Evolutionary conservation across 2,113 vertebrate genomes (phyloP).

Genomic region (Cyprinus carpio): DNA sequence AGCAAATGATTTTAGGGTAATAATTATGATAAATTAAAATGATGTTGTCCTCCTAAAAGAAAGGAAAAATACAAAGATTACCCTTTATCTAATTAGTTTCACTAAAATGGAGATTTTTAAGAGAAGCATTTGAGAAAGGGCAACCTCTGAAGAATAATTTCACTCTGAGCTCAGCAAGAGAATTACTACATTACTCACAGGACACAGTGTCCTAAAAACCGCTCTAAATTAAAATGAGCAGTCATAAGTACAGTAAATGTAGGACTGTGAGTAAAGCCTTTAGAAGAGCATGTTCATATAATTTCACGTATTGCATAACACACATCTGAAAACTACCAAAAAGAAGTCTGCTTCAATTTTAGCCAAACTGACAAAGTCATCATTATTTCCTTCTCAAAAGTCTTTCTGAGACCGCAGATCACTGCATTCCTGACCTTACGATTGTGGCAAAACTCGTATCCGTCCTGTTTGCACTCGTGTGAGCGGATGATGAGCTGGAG

Average conservation of each 20-base stretch:
- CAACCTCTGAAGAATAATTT: neutral
- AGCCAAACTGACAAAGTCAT: neutral
- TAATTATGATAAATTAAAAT: too few relatives aligned
- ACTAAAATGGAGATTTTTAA: neutral
- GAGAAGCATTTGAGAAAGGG: neutral
- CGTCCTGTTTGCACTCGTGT: conserved; percentile 93
- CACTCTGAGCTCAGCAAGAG: neutral
- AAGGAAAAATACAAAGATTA: neutral
- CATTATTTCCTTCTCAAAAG: neutral
- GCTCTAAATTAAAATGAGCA: conserved; percentile 12
- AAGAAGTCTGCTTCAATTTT: neutral
- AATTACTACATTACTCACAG: neutral
- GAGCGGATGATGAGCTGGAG: conserved; percentile 90
- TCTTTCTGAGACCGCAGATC: neutral
- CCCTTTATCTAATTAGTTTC: neutral
- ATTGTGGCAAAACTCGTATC: conserved; percentile 92
- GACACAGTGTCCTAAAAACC: conserved; percentile 9
- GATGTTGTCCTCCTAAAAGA: too few relatives aligned
- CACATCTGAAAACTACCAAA: neutral
- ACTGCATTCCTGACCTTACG: conserved; percentile 77
- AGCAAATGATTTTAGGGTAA: neutral
- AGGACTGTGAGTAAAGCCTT: neutral
- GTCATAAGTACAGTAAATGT: conserved; percentile 15
- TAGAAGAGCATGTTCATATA: neutral
- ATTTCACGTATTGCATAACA: neutral